A percentile compares a stretch with the other conserved stretches of the same genome.
Conservation (phyloP, 2,888 invertebrate genomes). For the Apamea crenata region DNA sequence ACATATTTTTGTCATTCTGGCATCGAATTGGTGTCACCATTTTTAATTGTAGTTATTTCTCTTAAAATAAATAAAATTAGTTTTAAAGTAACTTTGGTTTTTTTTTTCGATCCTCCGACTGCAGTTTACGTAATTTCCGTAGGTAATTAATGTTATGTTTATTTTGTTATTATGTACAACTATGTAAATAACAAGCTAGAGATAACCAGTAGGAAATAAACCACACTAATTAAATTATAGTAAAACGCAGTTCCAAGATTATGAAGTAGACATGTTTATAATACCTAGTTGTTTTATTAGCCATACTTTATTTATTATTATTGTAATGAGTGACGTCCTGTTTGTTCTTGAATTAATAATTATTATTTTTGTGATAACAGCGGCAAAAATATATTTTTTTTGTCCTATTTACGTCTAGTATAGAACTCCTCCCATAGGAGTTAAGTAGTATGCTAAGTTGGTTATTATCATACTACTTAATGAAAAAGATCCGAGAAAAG, state of each 20-base stretch:
- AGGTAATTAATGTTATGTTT: background rate
- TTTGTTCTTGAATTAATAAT: background rate
- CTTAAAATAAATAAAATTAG: too few species aligned
- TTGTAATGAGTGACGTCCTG: constrained; percentile 7
- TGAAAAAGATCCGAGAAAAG: background rate
- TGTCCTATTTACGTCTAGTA: background rate
- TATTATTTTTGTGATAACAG: background rate
- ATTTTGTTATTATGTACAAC: background rate
- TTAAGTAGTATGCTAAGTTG: background rate
- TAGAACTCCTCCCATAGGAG: too few species aligned
- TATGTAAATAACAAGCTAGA: constrained; percentile 6
- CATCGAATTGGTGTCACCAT: too few species aligned
- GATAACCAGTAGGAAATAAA: constrained; percentile 22
- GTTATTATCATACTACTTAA: background rate
- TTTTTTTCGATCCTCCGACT: too few species aligned
- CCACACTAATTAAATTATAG: background rate
- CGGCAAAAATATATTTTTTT: background rate
- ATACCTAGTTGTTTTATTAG: constrained; percentile 6
- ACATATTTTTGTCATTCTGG: too few species aligned
- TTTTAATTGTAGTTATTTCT: too few species aligned
- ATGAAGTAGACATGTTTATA: background rate
- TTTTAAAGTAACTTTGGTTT: too few species aligned
- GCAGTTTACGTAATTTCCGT: background rate
- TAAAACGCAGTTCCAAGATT: constrained; percentile 12
- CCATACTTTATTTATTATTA: constrained; percentile 16